Evolutionary conservation across 2,888 invertebrate species (phyloP).

Genomic region (Seira musarum): DNA sequence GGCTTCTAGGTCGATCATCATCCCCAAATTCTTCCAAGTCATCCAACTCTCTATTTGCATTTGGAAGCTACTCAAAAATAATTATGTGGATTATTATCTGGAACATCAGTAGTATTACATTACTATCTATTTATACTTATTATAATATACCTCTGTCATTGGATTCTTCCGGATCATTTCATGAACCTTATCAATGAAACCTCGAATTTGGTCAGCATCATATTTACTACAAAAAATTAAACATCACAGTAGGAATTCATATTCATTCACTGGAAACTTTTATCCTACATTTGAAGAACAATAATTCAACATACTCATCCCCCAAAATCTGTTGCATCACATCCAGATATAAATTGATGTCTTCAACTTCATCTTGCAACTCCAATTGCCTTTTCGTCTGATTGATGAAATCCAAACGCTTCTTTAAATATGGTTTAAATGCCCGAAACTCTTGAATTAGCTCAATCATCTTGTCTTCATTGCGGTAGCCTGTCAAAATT

Average conservation of each 20-base stretch:
- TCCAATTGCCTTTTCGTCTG: slow-evolving; percentile 52
- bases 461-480: slow-evolving; percentile 56
- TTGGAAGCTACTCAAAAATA: slow-evolving; percentile 34
- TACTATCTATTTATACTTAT: too few species aligned
- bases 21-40: slow-evolving; percentile 46
- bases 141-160: slow-evolving; percentile 57
- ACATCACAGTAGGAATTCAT: too few species aligned
- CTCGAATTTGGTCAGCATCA: slow-evolving; percentile 59
- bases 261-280: background rate
- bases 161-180: slow-evolving; percentile 67
- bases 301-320: slow-evolving; percentile 62
- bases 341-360: slow-evolving; percentile 64
- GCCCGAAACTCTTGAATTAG: slow-evolving; percentile 59
- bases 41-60: slow-evolving; percentile 22
- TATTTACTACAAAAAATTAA: slow-evolving; percentile 55
- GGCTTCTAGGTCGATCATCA: slow-evolving; percentile 62
- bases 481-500: slow-evolving; percentile 24
- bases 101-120: too few species aligned
- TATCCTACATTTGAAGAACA: background rate
- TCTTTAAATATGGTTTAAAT: slow-evolving; percentile 63
- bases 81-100: too few species aligned
- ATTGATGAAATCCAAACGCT: slow-evolving; percentile 54
- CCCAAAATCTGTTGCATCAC: slow-evolving; percentile 64
- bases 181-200: slow-evolving; percentile 64
- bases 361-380: slow-evolving; percentile 62